These are phyloP conservation scores for Riparia riparia DNA, from an alignment of 2,113 vertebrate genomes.

Conservation along the genomic window DNA sequence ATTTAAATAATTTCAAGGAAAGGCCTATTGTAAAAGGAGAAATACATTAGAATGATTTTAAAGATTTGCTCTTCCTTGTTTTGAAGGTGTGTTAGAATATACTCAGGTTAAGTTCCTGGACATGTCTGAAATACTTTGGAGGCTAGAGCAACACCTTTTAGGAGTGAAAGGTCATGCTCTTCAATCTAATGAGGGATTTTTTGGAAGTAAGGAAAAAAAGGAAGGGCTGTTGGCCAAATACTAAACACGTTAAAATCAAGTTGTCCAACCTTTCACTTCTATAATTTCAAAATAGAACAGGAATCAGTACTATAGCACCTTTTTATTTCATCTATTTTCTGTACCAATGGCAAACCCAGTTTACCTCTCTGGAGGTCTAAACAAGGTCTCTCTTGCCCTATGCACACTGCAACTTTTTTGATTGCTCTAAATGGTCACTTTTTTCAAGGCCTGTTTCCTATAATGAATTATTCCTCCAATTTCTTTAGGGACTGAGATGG, in stretches of 20 bases:
- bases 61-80: neutral
- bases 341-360: neutral
- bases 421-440: neutral
- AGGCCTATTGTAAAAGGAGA: neutral
- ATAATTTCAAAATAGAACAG: neutral
- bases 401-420: neutral
- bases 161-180: neutral
- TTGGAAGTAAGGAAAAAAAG: neutral
- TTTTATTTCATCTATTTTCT: neutral
- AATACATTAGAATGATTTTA: neutral
- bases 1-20: slow-evolving; percentile 41
- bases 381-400: neutral
- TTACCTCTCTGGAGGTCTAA: neutral
- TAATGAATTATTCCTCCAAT: neutral
- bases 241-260: neutral
- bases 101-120: neutral
- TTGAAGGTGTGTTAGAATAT: neutral
- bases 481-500: neutral
- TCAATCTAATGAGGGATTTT: neutral
- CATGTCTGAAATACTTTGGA: neutral
- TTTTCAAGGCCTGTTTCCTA: neutral
- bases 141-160: neutral
- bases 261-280: neutral
- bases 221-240: neutral
- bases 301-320: neutral